Evolutionary conservation across 1,140 invertebrate species (phyloP), one percentile per base, ranked within the genome.

Genomic region (Drosophila trapezifrons): DNA sequence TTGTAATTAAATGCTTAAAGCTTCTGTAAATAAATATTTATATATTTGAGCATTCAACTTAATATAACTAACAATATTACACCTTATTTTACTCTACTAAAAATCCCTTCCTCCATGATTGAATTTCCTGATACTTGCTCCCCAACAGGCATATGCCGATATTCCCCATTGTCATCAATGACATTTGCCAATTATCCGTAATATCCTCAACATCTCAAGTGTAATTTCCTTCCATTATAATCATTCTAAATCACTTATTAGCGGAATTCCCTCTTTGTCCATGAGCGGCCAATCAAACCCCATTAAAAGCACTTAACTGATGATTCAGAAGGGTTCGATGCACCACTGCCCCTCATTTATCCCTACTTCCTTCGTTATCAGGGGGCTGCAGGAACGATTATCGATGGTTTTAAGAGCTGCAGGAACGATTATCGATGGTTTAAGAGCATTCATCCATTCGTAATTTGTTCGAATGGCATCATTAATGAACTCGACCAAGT

Each of bases 401-500:
- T 37, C 15, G 18, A 32, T 22, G 17, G 15, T 10, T 6, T 67
- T 1, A 22, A 29, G 2, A 32, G 22, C 2, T 38, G 13, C 12
- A 8, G 8, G n/a, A 29, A 13, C 17, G 9, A 46, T 66, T 38
- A 29, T 37, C 15, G 18, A 32, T 22, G 17, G 15, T 10, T 6
- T 67, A 22, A 29, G 2, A 32, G 22, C n/a, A n/a, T n/a, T 20
- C 37, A 37, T 46, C 17, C 12, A 8, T 8, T 38, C 12, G 4
- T 38, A 37, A 55, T 15, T 20, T 40, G 4, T 17, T 25, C 12
- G 9, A 32, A 45, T 20, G 59, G 29, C 10, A 58, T 18, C 22
- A 27, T 70, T 45, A 60, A 32, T 25, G 27, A 73, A 35, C 13
- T 40, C 8, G 17, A 20, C 7, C 12, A 69, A 47, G 52, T 42